phyloP scores from a whole-genome alignment of 2,797 vertebrate genomes.

The Acipenser ruthenus region DNA sequence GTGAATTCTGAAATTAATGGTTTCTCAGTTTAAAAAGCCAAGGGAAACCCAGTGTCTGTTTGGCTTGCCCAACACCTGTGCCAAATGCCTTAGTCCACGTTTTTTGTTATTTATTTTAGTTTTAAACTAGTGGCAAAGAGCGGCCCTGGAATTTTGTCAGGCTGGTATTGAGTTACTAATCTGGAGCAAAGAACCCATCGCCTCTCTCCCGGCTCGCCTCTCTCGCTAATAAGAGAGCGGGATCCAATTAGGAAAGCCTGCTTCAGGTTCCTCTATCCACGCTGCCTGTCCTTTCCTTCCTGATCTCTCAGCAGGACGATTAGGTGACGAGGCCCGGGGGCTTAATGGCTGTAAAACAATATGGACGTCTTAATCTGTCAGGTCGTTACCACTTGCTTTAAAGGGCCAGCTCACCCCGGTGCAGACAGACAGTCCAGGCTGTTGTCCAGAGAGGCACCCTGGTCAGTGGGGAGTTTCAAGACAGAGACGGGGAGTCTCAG shows the following conservation, averaged over 20 bases:
- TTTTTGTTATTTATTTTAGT: background rate
- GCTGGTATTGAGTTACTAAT: slow-evolving; percentile 46
- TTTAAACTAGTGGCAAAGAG: slow-evolving; percentile 16
- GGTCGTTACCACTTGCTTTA: slow-evolving; percentile 45
- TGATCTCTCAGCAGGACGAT: slow-evolving; percentile 23
- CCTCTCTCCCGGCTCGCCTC: background rate
- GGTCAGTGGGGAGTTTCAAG: slow-evolving; percentile 20
- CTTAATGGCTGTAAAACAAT: slow-evolving; percentile 47
- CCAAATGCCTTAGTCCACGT: background rate
- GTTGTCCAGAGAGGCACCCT: background rate
- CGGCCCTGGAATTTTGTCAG: slow-evolving; percentile 36
- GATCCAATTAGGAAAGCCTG: slow-evolving; percentile 2
- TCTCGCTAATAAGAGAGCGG: background rate
- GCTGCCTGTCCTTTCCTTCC: slow-evolving; percentile 14
- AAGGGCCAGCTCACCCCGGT: slow-evolving; percentile 22
- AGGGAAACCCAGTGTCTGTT: background rate
- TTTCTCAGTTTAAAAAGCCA: background rate
- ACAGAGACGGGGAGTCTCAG: too few relatives aligned
- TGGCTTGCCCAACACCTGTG: background rate
- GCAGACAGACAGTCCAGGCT: background rate
- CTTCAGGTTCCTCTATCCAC: slow-evolving; percentile 5
- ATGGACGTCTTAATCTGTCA: slow-evolving; percentile 41
- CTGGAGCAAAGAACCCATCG: slow-evolving; percentile 33
- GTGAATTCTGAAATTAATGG: background rate
- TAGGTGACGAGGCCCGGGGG: slow-evolving; percentile 34